Base-by-base conservation (phyloP, 2,888 invertebrate species). In the Horisme vitalbata region DNA sequence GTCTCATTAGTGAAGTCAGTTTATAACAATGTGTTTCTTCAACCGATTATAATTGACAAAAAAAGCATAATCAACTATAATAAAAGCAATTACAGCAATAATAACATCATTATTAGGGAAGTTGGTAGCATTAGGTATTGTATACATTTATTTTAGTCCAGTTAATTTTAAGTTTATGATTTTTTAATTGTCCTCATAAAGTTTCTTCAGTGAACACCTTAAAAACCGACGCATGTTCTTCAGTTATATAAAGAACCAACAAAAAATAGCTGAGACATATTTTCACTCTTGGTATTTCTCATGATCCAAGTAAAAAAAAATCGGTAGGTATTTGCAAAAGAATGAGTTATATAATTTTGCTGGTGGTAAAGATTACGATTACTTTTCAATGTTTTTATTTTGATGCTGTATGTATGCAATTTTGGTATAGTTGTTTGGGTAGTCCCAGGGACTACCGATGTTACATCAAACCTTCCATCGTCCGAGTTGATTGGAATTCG, bases 401-500 rank as follows among this genome's bases (percentile, higher is more conserved):
- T n/a, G n/a, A n/a, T n/a, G n/a, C n/a, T n/a, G n/a, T n/a, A n/a
- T n/a, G n/a, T n/a, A n/a, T n/a, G n/a, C n/a, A n/a, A n/a, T n/a
- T n/a, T n/a, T n/a, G n/a, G n/a, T n/a, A n/a, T n/a, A n/a, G n/a
- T n/a, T n/a, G n/a, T n/a, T n/a, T n/a, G n/a, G n/a, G n/a, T n/a
- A n/a, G n/a, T n/a, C n/a, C n/a, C n/a, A n/a, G n/a, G n/a, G 8
- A 14, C 6, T 20, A 26, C 26, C 18, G 2, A 10, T 24, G 3
- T 76, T 75, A 69, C 66, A 72, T 75, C 79, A 76, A 86, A 83
- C 79, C 79, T 80, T 74, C 79, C 72, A 75, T 76, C 71, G 79
- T 74, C 68, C 71, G 45, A 79, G 78, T 83, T 82, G 84, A 87
- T 86, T 83, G 82, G 83, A 77, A 83, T 80, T 82, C 83, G 82